Percentiles rank a stretch among this genome's conserved stretches.
phyloP scores from a whole-genome alignment of 2,888 invertebrate species.

The Brachypalpus laphriformis region DNA sequence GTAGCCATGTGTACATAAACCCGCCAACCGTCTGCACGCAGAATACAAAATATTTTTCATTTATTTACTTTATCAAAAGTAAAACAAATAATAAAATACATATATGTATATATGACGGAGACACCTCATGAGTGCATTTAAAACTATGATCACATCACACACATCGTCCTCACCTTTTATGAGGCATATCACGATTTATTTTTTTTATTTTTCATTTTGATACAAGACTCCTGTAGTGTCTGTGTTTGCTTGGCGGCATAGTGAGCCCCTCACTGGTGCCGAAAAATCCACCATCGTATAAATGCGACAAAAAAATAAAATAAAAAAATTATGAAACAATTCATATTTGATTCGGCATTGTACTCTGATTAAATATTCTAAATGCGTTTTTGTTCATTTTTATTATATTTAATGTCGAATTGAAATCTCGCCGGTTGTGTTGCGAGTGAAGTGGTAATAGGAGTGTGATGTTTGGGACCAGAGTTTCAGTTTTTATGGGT shows the following conservation, averaged over 20 bases:
- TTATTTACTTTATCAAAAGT: constrained; percentile 55
- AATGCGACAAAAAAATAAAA: constrained; percentile 62
- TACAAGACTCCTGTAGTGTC: constrained; percentile 20
- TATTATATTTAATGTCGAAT: constrained; percentile 24
- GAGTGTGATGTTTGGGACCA: constrained; percentile 16
- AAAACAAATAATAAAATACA: constrained; percentile 30
- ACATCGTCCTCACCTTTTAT: constrained; percentile 68
- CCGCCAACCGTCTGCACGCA: constrained; percentile 45
- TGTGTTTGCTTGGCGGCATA: background rate
- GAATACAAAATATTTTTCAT: constrained; percentile 62
- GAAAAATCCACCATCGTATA: constrained; percentile 33
- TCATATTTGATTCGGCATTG: constrained; percentile 68
- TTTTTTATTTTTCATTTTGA: constrained; percentile 9
- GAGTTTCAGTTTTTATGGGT: constrained; percentile 4
- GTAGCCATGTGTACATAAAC: constrained; percentile 28
- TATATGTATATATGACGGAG: constrained; percentile 36
- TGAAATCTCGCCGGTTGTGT: background rate
- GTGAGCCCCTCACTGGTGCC: constrained; percentile 15
- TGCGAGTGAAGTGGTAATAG: background rate
- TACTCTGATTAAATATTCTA: constrained; percentile 63
- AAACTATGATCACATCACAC: constrained; percentile 73
- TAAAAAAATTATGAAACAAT: constrained; percentile 73
- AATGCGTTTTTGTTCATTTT: constrained; percentile 60
- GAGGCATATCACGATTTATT: constrained; percentile 71
- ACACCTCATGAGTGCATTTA: constrained; percentile 73